Conservation (phyloP, 2,888 invertebrate species). For the Choristoneura rosaceana region DNA sequence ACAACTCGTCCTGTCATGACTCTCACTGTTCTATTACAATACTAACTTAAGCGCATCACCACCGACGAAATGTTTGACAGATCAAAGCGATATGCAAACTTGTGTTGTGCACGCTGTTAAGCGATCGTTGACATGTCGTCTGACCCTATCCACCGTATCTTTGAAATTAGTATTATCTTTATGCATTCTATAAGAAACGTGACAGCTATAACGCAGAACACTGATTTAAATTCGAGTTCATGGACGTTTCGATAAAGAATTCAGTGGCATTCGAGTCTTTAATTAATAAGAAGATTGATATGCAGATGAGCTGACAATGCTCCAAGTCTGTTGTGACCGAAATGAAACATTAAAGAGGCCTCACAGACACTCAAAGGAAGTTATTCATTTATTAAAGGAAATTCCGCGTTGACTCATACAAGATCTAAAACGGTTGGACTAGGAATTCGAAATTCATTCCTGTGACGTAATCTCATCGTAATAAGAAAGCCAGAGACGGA, state of each 20-base stretch:
- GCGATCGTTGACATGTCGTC: constrained; percentile 25
- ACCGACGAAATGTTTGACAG: constrained; percentile 15
- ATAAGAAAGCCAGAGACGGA: constrained; percentile 20
- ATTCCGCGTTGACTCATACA: constrained; percentile 36
- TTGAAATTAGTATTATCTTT: constrained; percentile 22
- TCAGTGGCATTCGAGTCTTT: not conserved
- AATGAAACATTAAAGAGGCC: not conserved
- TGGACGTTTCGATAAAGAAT: constrained; percentile 8
- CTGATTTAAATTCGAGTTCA: constrained; percentile 17
- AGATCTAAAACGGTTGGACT: constrained; percentile 9
- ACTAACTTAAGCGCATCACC: constrained; percentile 16
- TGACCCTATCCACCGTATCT: constrained; percentile 31
- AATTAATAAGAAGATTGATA: constrained; percentile 16
- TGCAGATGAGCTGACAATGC: constrained; percentile 3
- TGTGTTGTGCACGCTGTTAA: constrained; percentile 24
- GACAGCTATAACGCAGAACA: constrained; percentile 1
- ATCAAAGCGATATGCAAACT: constrained; percentile 30
- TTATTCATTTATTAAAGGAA: constrained; percentile 29
- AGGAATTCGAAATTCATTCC: constrained; percentile 33
- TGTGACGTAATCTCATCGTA: constrained; percentile 29
- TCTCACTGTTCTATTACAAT: not conserved
- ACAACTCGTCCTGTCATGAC: not conserved
- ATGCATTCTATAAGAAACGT: not conserved
- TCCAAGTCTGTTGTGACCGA: constrained; percentile 2
- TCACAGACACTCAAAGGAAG: constrained; percentile 14